Conservation (phyloP, 2,888 invertebrate genomes). For the Itoplectis maculator region DNA sequence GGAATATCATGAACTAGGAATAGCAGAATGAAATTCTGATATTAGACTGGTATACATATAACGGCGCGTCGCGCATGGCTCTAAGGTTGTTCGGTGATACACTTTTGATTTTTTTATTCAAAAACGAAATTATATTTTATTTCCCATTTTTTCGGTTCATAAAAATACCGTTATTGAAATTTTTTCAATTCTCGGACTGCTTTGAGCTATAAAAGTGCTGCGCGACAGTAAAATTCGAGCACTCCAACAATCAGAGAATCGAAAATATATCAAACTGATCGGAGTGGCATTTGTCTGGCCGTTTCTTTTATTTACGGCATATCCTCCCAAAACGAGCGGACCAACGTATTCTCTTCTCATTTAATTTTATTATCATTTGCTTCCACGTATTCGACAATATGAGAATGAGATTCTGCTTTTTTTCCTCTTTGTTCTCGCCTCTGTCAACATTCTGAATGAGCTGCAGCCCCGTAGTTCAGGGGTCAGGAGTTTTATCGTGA, state of each 20-base stretch:
- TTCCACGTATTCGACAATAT: conserved; percentile 70
- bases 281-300: conserved; percentile 23
- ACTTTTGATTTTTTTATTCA: neutral
- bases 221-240: conserved; percentile 66
- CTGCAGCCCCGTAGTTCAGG: conserved; percentile 65
- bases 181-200: neutral
- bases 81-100: conserved; percentile 17
- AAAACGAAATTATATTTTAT: neutral
- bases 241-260: conserved; percentile 23
- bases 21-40: conserved; percentile 29
- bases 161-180: neutral
- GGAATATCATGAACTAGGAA: conserved; percentile 35
- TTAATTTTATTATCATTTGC: conserved; percentile 55
- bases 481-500: conserved; percentile 74
- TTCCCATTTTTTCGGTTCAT: neutral
- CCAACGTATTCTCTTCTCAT: conserved; percentile 69
- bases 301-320: conserved; percentile 43
- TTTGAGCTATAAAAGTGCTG: conserved; percentile 70
- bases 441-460: conserved; percentile 70
- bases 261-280: conserved; percentile 33
- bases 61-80: neutral
- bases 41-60: conserved; percentile 27
- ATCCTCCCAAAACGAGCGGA: conserved; percentile 67
- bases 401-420: conserved; percentile 54
- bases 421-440: conserved; percentile 40